These are phyloP conservation scores for Aythya baeri DNA, from an alignment of 2,113 vertebrate genomes.

Conservation along the genomic window DNA sequence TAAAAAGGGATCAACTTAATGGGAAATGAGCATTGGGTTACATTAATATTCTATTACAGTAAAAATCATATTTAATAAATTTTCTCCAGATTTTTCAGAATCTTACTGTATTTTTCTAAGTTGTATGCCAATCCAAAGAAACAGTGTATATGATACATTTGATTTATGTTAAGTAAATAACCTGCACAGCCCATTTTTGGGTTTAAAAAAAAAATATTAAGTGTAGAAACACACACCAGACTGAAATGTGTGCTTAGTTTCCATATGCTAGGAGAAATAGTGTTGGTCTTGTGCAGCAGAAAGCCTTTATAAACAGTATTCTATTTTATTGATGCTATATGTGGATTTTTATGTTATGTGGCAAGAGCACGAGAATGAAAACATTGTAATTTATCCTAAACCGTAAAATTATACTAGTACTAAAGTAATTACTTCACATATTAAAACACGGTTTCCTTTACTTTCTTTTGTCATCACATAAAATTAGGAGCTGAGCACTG, in stretches of 20 bases:
- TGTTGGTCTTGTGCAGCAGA: constrained; percentile 73
- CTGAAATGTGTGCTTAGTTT: constrained; percentile 66
- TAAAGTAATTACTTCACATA: constrained; percentile 67
- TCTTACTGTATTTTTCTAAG: constrained; percentile 81
- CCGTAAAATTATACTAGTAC: constrained; percentile 53
- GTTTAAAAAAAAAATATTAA: constrained; percentile 62
- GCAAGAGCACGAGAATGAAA: constrained; percentile 48
- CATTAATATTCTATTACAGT: constrained; percentile 88
- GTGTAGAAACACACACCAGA: constrained; percentile 77
- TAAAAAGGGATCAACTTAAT: constrained; percentile 83
- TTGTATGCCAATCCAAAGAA: constrained; percentile 78
- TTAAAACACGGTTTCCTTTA: constrained; percentile 41
- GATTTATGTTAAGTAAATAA: constrained; percentile 85
- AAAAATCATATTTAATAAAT: constrained; percentile 88
- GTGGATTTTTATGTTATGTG: constrained; percentile 66
- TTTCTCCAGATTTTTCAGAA: constrained; percentile 78
- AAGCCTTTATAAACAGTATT: constrained; percentile 76
- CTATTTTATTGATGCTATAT: constrained; percentile 73
- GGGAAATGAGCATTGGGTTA: constrained; percentile 84
- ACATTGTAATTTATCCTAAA: constrained; percentile 53
- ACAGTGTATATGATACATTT: constrained; percentile 75
- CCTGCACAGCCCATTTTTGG: constrained; percentile 68
- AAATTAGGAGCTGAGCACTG: neutral
- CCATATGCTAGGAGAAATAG: constrained; percentile 61
- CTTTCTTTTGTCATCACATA: constrained; percentile 61